phyloP scores from a whole-genome alignment of 2,888 invertebrate species.

The Synanthedon formicaeformis region DNA sequence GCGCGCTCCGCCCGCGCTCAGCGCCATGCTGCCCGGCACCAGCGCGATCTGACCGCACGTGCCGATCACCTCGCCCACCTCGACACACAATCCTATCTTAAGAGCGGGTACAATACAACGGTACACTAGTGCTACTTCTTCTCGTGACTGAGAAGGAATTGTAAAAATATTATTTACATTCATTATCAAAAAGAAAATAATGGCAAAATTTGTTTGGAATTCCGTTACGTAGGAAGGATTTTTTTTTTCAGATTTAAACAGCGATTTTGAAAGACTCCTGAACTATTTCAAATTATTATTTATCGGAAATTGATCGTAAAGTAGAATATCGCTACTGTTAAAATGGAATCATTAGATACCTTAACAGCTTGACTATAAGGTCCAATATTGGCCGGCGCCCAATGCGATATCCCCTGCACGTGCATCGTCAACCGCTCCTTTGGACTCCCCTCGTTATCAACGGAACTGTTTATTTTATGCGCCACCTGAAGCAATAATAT shows the following conservation, averaged over 20 bases:
- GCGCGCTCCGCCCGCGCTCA: slow-evolving; percentile 77
- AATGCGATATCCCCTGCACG: slow-evolving; percentile 94
- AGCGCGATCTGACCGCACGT: slow-evolving; percentile 94
- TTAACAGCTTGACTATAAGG: slow-evolving; percentile 94
- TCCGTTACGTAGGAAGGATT: too few species aligned
- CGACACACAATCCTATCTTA: slow-evolving; percentile 5
- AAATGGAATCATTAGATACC: slow-evolving; percentile 52
- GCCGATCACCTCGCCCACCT: slow-evolving; percentile 86
- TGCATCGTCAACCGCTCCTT: slow-evolving; percentile 85
- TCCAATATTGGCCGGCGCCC: slow-evolving; percentile 98
- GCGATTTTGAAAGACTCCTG: too few species aligned
- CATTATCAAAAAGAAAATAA: too few species aligned
- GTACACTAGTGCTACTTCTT: too few species aligned
- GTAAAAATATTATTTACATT: too few species aligned
- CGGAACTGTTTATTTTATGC: slow-evolving; percentile 32
- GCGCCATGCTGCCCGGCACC: slow-evolving; percentile 71
- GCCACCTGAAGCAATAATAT: slow-evolving; percentile 33
- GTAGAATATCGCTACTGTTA: too few species aligned
- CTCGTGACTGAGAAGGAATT: too few species aligned
- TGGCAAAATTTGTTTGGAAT: too few species aligned
- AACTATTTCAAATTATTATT: too few species aligned
- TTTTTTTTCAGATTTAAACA: too few species aligned
- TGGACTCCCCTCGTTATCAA: slow-evolving; percentile 31
- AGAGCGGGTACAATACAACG: too few species aligned
- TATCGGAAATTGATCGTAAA: too few species aligned